Evolutionary conservation across 1,140 invertebrate genomes (phyloP), one percentile per base, ranked within the genome.

Genomic region (Luehdorfia chinensis): DNA sequence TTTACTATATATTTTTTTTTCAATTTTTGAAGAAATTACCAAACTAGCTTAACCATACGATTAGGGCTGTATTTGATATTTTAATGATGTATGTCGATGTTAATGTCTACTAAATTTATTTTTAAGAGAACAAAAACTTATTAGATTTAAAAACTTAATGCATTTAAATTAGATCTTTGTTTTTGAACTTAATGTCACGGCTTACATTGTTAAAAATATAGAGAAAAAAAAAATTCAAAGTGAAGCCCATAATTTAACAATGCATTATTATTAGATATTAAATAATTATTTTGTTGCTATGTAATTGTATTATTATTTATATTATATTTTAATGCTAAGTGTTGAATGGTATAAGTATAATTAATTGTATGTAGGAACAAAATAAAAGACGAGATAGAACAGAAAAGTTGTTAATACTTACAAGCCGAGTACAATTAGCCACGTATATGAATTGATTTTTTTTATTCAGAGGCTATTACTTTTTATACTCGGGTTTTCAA

Each of bases 321-420:
- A 52, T n/a, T n/a, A n/a, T 69, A 66, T 63, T 67, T 39, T 50
- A 55, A 64, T 59, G 33, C 30, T 72, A 65, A 66, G 55, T 64
- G 56, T 60, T 64, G 56, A 64, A 59, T 55, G 45, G 52, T 53
- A 52, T 55, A 61, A 55, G 58, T 57, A 49, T 61, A 50, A 57
- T 58, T 34, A 47, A 43, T 43, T 43, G 39, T 43, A 41, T 47
- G 34, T 59, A 59, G 54, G 50, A 59, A 55, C 44, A 59, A 55
- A 52, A 52, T 14, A 59, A 55, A 57, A 56, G 50, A 59, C 52
- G 55, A 48, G 28, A 52, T 63, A 63, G 55, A 66, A 59, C 59
- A 62, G 49, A 39, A 43, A n/a, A 47, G 47, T 57, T 50, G 18
- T 47, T 47, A 55, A 57, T 43, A n/a, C 31, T 33, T 47, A 47